Evolutionary conservation across 2,888 invertebrate species (phyloP), one percentile per base, ranked within the genome.

Genomic region (Ecdyonurus torrentis): DNA sequence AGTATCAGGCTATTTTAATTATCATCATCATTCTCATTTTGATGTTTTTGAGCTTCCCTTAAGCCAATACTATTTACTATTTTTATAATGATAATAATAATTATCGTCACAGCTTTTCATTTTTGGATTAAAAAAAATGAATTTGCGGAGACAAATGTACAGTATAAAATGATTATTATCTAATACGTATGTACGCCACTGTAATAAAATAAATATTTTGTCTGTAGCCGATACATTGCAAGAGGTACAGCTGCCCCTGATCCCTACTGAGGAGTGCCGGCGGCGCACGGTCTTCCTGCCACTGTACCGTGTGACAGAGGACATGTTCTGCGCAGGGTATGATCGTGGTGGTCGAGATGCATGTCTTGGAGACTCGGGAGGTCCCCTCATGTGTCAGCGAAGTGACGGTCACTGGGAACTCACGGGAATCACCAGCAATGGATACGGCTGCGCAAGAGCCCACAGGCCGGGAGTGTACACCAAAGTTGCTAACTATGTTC

Each of bases 261-360:
- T 89, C 68, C 87, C 87, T 63, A 87, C 87, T 2, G 80, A 81
- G 61, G 88, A 89, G 71, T 89, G 89, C 70, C 80, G 86, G 23
- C 84, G 85, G 60, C 79, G 86, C 67, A 89, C 88, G 23, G 74
- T 87, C 0, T 83, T 87, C 69, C 76, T 89, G 67, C 87, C 88
- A 19, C 76, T 88, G 60, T 89, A 89, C 73, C 81, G 83, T 69
- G 83, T 89, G 63, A 89, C 89, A 0, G 85, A 87, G 63, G 85
- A 88, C 71, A 89, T 89, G 89, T 84, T 89, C 74, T 89, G 89
- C 71, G 89, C 89, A 60, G 89, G 89, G 22, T 84, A 83, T 70
- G 87, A 88, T 71, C 79, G 87, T 66, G 89, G 89, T 59, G 89
- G 89, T 0, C 78, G 87, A 53, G 89, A 89, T 73, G 89, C 89